Evolutionary conservation across 2,888 invertebrate species (phyloP).

Genomic region (Ormyrus thymus): DNA sequence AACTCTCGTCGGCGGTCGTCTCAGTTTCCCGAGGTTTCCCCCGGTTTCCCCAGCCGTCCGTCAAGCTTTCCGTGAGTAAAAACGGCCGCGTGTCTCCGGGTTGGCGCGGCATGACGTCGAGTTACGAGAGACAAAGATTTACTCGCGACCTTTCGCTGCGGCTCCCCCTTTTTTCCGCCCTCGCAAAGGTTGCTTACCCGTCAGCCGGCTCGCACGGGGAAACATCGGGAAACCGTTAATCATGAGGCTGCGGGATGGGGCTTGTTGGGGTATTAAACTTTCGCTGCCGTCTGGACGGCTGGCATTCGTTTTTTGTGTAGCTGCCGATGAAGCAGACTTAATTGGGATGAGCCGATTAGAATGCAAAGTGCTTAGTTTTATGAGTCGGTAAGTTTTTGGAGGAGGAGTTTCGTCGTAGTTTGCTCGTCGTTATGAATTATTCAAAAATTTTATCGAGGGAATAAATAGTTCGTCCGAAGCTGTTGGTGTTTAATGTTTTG

Average conservation of each 20-base stretch:
- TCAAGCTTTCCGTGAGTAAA: constrained; percentile 15
- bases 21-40: constrained; percentile 34
- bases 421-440: too few species aligned
- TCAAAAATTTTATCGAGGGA: too few species aligned
- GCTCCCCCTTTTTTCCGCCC: not conserved
- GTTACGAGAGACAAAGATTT: constrained; percentile 59
- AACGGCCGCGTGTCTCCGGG: constrained; percentile 10
- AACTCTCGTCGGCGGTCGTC: not conserved
- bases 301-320: too few species aligned
- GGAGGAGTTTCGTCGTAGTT: too few species aligned
- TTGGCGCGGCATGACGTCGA: constrained; percentile 38
- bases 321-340: not conserved
- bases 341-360: not conserved
- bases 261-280: constrained; percentile 20
- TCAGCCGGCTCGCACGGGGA: not conserved
- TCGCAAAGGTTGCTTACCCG: constrained; percentile 7
- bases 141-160: constrained; percentile 47
- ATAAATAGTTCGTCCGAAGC: too few species aligned
- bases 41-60: not conserved
- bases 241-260: constrained; percentile 5
- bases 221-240: constrained; percentile 49
- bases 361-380: not conserved
- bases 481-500: too few species aligned
- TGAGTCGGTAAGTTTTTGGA: too few species aligned
- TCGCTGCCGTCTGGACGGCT: too few species aligned